phyloP scores from a whole-genome alignment of 2,113 vertebrate genomes.

The Gobius niger region DNA sequence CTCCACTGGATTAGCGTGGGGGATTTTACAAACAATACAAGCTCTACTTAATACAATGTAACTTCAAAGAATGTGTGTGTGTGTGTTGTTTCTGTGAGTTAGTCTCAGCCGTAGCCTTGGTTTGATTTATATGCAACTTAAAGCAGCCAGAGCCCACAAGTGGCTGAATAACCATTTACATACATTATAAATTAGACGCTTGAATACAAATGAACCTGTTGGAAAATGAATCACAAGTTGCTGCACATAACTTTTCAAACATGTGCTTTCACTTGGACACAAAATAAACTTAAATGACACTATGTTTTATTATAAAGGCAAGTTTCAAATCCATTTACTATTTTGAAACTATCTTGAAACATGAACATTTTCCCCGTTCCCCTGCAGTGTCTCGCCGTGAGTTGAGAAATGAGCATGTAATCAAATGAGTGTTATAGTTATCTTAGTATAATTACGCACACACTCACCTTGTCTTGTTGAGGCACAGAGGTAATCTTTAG shows the following conservation, averaged over 20 bases:
- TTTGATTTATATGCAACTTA: neutral
- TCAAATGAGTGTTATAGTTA: neutral
- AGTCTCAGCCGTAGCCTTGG: neutral
- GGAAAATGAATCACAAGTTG: slow-evolving; percentile 4
- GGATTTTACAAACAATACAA: slow-evolving; percentile 1
- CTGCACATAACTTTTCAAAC: neutral
- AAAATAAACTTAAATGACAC: too few relatives aligned
- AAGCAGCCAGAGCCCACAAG: neutral
- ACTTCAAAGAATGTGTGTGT: neutral
- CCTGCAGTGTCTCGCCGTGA: neutral
- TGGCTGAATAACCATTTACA: neutral
- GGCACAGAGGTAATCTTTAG: slow-evolving; percentile 8
- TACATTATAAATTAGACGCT: slow-evolving; percentile 3
- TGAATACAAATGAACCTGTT: neutral
- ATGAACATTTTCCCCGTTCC: neutral
- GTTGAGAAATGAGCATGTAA: neutral
- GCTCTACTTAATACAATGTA: neutral
- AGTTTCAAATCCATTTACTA: too few relatives aligned
- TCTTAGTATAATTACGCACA: neutral
- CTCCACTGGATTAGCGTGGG: neutral
- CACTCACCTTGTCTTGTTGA: neutral
- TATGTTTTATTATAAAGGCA: too few relatives aligned
- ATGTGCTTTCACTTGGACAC: too few relatives aligned
- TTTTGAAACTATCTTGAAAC: too few relatives aligned
- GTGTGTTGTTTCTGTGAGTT: neutral